Evolutionary conservation across 1,140 invertebrate species (phyloP), one percentile per base, ranked within the genome.

Genomic region (Camponotus vicinus): DNA sequence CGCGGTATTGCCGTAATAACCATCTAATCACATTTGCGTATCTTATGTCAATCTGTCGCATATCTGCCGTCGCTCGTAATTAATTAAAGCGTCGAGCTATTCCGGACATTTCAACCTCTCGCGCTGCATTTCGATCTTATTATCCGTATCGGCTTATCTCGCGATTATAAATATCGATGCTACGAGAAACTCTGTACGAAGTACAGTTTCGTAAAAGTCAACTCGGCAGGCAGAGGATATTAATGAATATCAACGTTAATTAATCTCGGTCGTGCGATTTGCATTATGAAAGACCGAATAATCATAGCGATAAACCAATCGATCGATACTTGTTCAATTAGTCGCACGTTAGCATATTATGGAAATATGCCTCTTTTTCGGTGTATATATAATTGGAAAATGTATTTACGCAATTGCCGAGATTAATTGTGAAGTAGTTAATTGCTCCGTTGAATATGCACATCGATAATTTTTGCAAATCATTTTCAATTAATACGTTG

Each of bases 191-290:
- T 55, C 9, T 3, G 13, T 55, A 52, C 2, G 15, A 4, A 32
- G 37, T 49, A 32, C 27, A 61, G 18, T 66, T 66, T 27, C 15
- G 27, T 69, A 69, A 79, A 79, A 82, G 40, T 40, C 40, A 63
- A 37, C 45, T 55, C 18, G 67, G 42, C 18, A 73, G 40, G 34
- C 42, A 64, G 13, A 34, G 18, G 40, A 42, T 18, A 52, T 85
- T 88, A 85, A 63, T 57, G 52, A 59, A 57, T 57, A 73, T 73
- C 80, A 73, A 49, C 42, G 61, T 85, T 89, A 79, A 89, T 89
- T 88, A 78, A 89, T 88, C 57, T 66, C 11, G 42, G 67, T 42
- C 5, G 86, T 18, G 7, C 11, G 76, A 69, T 75, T 21, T 70
- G 45, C 64, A 70, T 70, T 57, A 18, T 52, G 63, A 69, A 18